Conservation (phyloP, 1,140 invertebrate species). For the Condylostylus longicornis region DNA sequence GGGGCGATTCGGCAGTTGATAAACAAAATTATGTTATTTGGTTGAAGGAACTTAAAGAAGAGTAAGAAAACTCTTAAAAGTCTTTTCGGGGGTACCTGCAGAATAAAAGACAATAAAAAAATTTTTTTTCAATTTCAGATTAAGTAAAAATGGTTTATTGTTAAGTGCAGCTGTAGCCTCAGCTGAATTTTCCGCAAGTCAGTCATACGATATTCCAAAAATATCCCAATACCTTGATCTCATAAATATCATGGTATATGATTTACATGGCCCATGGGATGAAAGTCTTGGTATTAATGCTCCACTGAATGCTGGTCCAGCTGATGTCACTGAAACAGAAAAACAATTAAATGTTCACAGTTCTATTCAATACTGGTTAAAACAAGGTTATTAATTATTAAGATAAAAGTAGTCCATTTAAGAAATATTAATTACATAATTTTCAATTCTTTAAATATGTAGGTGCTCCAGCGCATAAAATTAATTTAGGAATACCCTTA, state of each 20-base stretch:
- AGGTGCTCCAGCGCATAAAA: conserved; percentile 44
- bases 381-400: conserved; percentile 33
- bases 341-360: conserved; percentile 31
- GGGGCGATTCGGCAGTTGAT: conserved; percentile 34
- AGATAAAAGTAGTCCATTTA: too few species aligned
- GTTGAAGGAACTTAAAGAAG: conserved; percentile 40
- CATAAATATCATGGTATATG: conserved; percentile 56
- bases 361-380: conserved; percentile 44
- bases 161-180: conserved; percentile 48
- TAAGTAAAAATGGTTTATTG: conserved; percentile 35
- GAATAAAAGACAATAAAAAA: not conserved
- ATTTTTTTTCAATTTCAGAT: conserved; percentile 20
- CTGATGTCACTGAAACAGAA: conserved; percentile 7
- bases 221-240: conserved; percentile 39
- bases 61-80: conserved; percentile 19
- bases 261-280: conserved; percentile 51
- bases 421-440: too few species aligned
- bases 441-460: too few species aligned
- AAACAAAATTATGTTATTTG: conserved; percentile 36
- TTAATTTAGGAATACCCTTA: conserved; percentile 50
- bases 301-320: conserved; percentile 34
- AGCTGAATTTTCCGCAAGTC: conserved; percentile 34
- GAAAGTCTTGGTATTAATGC: conserved; percentile 42
- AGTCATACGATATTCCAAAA: conserved; percentile 43
- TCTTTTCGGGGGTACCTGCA: too few species aligned